Evolutionary conservation across 2,888 invertebrate genomes (phyloP).

Genomic region (Acanthosepion lycidas): DNA sequence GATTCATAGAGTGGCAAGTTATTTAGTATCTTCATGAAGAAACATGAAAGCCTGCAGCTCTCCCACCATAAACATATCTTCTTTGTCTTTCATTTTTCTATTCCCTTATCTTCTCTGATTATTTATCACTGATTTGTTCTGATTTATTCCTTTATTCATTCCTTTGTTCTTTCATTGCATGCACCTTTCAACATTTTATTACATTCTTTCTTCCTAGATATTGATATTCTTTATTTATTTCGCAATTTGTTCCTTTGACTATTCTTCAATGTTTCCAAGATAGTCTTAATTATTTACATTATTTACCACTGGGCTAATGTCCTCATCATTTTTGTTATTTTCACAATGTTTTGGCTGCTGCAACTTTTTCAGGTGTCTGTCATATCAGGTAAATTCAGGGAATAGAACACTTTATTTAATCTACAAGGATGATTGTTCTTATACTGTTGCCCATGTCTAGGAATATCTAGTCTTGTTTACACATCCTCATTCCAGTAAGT

Average conservation of each 20-base stretch:
- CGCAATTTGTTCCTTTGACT: not conserved
- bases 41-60: not conserved
- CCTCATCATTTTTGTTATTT: too few species aligned
- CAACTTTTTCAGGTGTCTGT: too few species aligned
- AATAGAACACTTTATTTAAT: too few species aligned
- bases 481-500: too few species aligned
- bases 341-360: too few species aligned
- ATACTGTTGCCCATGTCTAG: too few species aligned
- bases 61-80: not conserved
- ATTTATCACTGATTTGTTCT: not conserved
- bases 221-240: not conserved
- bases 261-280: too few species aligned
- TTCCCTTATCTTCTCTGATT: not conserved
- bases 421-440: too few species aligned
- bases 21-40: constrained; percentile 33
- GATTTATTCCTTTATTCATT: not conserved
- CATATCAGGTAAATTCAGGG: too few species aligned
- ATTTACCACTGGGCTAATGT: too few species aligned
- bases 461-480: too few species aligned
- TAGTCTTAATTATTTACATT: too few species aligned
- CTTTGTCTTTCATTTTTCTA: not conserved
- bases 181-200: not conserved
- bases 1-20: constrained; percentile 6
- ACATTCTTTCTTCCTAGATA: not conserved
- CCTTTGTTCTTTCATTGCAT: not conserved